Evolutionary conservation across 2,797 vertebrate species (phyloP).

Genomic region (Chrosomus eos): DNA sequence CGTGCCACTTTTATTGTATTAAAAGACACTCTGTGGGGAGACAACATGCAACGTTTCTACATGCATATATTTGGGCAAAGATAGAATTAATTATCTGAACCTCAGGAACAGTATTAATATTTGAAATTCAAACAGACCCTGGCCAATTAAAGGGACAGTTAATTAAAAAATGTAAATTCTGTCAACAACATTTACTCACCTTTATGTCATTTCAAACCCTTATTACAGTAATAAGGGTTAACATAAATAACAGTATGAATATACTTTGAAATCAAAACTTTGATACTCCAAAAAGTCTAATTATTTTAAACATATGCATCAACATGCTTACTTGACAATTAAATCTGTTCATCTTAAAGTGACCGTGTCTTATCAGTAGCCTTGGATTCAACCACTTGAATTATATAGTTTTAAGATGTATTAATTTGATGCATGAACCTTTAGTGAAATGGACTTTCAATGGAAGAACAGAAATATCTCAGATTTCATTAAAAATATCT

Average conservation of each 20-base stretch:
- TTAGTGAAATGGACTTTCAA: not conserved
- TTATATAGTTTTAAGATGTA: not conserved
- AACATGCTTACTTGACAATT: not conserved
- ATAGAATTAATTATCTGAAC: not conserved
- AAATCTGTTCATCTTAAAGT: not conserved
- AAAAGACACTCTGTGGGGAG: conserved; percentile 66
- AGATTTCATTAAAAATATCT: not conserved
- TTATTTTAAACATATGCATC: not conserved
- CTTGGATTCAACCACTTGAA: not conserved
- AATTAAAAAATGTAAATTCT: not conserved
- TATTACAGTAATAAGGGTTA: too few relatives aligned
- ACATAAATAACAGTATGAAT: not conserved
- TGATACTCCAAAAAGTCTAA: not conserved
- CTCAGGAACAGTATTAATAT: not conserved
- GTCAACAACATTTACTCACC: not conserved
- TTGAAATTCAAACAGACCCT: not conserved
- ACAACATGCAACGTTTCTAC: conserved; percentile 35
- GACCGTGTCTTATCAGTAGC: not conserved
- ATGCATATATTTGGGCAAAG: not conserved
- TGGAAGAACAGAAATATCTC: not conserved
- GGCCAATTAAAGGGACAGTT: not conserved
- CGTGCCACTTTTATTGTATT: conserved; percentile 75
- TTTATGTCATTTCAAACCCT: not conserved
- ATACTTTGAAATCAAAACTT: not conserved
- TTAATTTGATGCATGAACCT: not conserved